phyloP scores from a whole-genome alignment of 2,888 invertebrate genomes.

The Microplitis deprimator region DNA sequence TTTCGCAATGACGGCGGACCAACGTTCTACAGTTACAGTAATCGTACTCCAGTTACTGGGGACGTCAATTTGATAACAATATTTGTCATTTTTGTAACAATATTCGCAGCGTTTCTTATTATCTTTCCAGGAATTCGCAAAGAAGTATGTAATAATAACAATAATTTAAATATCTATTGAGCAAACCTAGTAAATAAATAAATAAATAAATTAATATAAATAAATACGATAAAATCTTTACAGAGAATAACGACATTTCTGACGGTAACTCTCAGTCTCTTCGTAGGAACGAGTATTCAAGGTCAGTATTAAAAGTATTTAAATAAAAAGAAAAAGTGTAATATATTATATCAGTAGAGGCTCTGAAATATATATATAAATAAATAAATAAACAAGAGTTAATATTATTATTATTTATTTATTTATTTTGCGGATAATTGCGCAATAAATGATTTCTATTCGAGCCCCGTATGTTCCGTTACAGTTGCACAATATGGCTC shows the following conservation, averaged over 20 bases:
- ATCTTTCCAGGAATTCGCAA: slow-evolving; percentile 96
- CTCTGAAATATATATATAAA: neutral
- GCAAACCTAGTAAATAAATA: slow-evolving; percentile 8
- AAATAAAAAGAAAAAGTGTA: slow-evolving; percentile 28
- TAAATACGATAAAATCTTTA: slow-evolving; percentile 61
- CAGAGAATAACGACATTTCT: slow-evolving; percentile 94
- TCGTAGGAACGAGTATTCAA: slow-evolving; percentile 93
- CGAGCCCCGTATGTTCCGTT: slow-evolving; percentile 30
- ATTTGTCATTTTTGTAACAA: slow-evolving; percentile 88
- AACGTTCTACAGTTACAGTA: slow-evolving; percentile 94
- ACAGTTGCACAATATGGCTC: slow-evolving; percentile 91
- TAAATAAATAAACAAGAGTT: neutral
- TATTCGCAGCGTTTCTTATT: slow-evolving; percentile 94
- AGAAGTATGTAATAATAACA: slow-evolving; percentile 77
- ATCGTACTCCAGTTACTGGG: slow-evolving; percentile 95
- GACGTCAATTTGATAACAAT: slow-evolving; percentile 91
- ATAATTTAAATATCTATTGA: neutral
- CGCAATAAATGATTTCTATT: slow-evolving; percentile 27
- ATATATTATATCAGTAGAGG: neutral
- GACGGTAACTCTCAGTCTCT: slow-evolving; percentile 91
- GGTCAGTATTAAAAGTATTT: slow-evolving; percentile 76
- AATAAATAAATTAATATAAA: neutral
- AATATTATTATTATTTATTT: slow-evolving; percentile 20
- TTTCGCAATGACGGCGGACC: slow-evolving; percentile 98
- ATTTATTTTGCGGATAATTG: slow-evolving; percentile 2